phyloP scores from a whole-genome alignment of 1,140 invertebrate species.

The Drosophila asahinai region DNA sequence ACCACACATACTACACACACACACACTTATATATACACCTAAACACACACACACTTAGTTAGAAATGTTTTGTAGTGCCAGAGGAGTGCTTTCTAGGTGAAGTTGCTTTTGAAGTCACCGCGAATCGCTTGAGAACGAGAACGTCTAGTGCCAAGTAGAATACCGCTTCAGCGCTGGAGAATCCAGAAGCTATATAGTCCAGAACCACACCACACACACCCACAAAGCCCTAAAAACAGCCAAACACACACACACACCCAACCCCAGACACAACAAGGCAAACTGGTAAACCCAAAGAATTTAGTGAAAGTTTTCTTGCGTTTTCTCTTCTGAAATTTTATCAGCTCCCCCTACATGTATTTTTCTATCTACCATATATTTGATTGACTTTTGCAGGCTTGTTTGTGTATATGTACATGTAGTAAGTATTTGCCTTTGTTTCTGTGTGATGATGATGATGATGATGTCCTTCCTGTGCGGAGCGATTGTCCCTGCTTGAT shows the following conservation, averaged over 20 bases:
- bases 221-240: constrained; percentile 4
- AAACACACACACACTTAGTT: constrained; percentile 16
- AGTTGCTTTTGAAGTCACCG: constrained; percentile 46
- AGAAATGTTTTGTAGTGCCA: constrained; percentile 35
- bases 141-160: constrained; percentile 36
- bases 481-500: constrained; percentile 35
- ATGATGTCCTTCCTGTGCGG: constrained; percentile 31
- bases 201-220: constrained; percentile 12
- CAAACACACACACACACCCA: not conserved
- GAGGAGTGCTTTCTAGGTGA: constrained; percentile 54
- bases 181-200: constrained; percentile 43
- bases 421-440: constrained; percentile 79
- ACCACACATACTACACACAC: constrained; percentile 29
- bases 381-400: constrained; percentile 78
- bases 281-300: constrained; percentile 42
- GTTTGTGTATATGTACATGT: constrained; percentile 75
- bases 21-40: constrained; percentile 24
- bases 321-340: constrained; percentile 24
- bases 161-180: constrained; percentile 56
- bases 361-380: constrained; percentile 50
- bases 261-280: constrained; percentile 33
- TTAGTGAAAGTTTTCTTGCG: constrained; percentile 46
- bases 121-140: constrained; percentile 51
- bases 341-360: constrained; percentile 39
- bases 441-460: constrained; percentile 36